phyloP scores from a whole-genome alignment of 2,113 vertebrate genomes.

The Strix aluco region DNA sequence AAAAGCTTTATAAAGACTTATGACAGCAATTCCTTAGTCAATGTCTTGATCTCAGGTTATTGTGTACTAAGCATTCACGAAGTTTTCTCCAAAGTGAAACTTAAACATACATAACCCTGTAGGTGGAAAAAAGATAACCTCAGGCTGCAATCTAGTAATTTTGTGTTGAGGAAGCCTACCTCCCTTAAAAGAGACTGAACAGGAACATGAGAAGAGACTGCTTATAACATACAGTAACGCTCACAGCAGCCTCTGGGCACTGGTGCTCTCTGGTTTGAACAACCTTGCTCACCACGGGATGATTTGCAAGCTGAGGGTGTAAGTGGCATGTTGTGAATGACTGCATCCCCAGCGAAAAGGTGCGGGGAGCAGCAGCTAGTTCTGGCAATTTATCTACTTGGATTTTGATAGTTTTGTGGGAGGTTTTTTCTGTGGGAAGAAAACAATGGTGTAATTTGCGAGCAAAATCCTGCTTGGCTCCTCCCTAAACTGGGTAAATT shows the following conservation, averaged over 20 bases:
- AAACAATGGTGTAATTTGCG: not conserved
- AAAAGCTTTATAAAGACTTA: not conserved
- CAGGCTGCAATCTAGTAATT: not conserved
- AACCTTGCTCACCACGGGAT: not conserved
- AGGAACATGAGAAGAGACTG: not conserved
- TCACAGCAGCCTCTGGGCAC: not conserved
- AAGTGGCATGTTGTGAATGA: not conserved
- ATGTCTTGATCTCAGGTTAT: not conserved
- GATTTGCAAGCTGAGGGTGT: not conserved
- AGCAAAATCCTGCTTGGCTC: not conserved
- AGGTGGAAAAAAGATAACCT: not conserved
- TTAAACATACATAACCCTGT: not conserved
- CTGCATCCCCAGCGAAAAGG: not conserved
- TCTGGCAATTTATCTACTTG: not conserved
- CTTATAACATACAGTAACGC: not conserved
- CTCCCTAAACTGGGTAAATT: not conserved
- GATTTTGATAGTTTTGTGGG: not conserved
- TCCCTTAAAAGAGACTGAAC: not conserved
- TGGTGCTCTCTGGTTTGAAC: rapidly evolving
- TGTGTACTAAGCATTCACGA: not conserved
- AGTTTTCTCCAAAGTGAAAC: not conserved
- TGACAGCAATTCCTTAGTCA: not conserved
- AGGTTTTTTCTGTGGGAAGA: not conserved
- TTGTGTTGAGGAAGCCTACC: not conserved
- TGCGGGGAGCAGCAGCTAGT: not conserved